Conservation (phyloP, 2,888 invertebrate species). For the Masnerella sp. region DNA sequence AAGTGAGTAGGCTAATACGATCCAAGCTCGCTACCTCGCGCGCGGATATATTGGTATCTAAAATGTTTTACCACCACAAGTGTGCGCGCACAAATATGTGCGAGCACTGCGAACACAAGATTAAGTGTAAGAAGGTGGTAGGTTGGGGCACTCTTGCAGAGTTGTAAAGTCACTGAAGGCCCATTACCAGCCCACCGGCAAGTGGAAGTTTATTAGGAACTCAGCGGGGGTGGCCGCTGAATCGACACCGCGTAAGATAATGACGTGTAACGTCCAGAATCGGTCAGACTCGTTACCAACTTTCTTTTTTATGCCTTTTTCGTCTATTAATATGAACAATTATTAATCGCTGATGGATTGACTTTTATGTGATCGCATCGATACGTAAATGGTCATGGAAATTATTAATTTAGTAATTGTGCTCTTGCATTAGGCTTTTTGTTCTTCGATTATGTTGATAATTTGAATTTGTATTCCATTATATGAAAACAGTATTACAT, state of each 20-base stretch:
- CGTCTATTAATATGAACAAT: conserved; percentile 72
- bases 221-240: conserved; percentile 76
- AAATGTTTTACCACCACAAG: conserved; percentile 46
- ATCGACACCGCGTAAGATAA: conserved; percentile 72
- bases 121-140: conserved; percentile 54
- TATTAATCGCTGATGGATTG: conserved; percentile 73
- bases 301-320: conserved; percentile 61
- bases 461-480: too few relatives aligned
- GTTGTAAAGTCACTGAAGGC: conserved; percentile 76
- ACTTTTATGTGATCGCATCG: too few relatives aligned
- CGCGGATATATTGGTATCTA: conserved; percentile 53
- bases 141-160: conserved; percentile 61
- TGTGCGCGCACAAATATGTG: conserved; percentile 7
- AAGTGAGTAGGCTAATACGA: conserved; percentile 58
- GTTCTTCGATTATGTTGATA: too few relatives aligned
- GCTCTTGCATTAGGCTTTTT: too few relatives aligned
- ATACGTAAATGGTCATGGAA: too few relatives aligned
- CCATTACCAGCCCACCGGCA: conserved; percentile 74
- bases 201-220: conserved; percentile 76
- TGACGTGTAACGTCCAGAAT: conserved; percentile 68
- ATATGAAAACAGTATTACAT: too few relatives aligned
- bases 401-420: too few relatives aligned
- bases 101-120: conserved; percentile 30
- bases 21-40: conserved; percentile 61
- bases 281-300: conserved; percentile 75